phyloP scores from a whole-genome alignment of 2,797 vertebrate species.

The Ciconia nigra region DNA sequence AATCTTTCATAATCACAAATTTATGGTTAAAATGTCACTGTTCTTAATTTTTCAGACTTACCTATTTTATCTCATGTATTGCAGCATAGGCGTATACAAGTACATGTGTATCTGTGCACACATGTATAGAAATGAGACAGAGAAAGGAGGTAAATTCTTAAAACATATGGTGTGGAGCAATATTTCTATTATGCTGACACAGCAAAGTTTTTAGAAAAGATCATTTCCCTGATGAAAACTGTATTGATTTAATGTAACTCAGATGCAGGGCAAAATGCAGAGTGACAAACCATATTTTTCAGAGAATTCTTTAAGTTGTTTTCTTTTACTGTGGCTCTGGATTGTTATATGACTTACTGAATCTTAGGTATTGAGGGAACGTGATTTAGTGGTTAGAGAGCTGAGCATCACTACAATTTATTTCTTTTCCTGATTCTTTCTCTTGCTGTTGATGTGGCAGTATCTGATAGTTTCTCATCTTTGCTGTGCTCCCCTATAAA shows the following conservation, averaged over 20 bases:
- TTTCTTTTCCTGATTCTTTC: neutral
- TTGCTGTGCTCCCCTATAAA: neutral
- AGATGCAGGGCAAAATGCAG: neutral
- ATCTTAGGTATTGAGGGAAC: neutral
- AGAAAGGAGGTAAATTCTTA: neutral
- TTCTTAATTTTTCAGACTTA: neutral
- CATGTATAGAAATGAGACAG: neutral
- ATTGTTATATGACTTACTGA: neutral
- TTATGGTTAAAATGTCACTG: neutral
- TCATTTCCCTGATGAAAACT: neutral
- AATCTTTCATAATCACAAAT: neutral
- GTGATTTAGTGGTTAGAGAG: neutral
- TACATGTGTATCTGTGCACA: neutral
- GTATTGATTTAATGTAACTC: neutral
- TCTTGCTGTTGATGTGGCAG: neutral
- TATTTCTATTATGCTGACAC: neutral
- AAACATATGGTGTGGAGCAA: neutral
- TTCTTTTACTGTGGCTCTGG: neutral
- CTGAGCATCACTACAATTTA: neutral
- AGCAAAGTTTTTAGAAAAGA: neutral
- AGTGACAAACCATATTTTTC: neutral
- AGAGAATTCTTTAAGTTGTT: neutral
- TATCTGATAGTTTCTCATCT: neutral
- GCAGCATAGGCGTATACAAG: fast-evolving
- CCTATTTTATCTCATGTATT: neutral